Evolutionary conservation across 1,140 invertebrate genomes (phyloP), one percentile per base, ranked within the genome.

Genomic region (Trypoxylus dichotomus): DNA sequence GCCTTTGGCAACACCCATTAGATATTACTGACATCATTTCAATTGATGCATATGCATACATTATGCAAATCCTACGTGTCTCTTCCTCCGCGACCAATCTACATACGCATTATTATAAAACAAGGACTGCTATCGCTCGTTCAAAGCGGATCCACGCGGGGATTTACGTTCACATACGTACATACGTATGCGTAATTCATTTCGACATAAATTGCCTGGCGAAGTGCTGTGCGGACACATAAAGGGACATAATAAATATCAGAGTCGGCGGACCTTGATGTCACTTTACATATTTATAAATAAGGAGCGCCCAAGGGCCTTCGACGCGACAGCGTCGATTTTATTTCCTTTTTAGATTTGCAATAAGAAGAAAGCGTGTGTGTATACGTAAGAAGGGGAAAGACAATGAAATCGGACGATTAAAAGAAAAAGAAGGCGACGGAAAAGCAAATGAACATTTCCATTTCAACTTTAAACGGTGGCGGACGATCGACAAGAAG

Each of bases 201-300:
- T n/a, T 5, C 2, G 47, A 3, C 15, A 54, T 54, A 54, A 54
- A 54, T 54, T 54, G 47, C 13, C 15, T 19, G n/a, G 47, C 47
- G 47, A 54, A 54, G 47, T 54, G 47, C 15, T n/a, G 47, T 54
- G 47, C n/a, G 47, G 15, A 54, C 47, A n/a, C 47, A 54, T 54
- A 54, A 19, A 54, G 5, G 47, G 47, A 54, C 47, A 54, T 54
- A 54, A 54, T 54, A 54, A 54, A 54, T 54, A 54, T 54, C 19
- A 54, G 47, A 54, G 47, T 19, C 19, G 15, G 6, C 11, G 47
- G 47, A 6, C 15, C n/a, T n/a, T 19, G 19, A 54, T 54, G 47
- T 54, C 15, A 54, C 47, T 47, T 47, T 54, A 54, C 47, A 54
- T 54, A n/a, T 54, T 54, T 54, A 54, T 54, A 54, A 54, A 54